Evolutionary conservation across 2,797 vertebrate species (phyloP).

Genomic region (Acipenser transmontanus): DNA sequence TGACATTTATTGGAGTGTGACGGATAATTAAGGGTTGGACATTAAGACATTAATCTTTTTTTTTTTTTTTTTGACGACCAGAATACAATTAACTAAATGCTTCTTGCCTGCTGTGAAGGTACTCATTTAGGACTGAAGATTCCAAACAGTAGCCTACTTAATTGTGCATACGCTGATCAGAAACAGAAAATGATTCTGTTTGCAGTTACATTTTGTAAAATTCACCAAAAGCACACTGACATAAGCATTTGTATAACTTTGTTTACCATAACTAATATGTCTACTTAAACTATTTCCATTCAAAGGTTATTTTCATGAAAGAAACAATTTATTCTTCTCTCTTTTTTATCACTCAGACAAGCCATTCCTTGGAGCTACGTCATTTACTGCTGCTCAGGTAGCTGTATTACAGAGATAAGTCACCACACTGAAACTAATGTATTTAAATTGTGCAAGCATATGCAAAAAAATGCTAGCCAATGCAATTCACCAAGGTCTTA

Average conservation of each 20-base stretch:
- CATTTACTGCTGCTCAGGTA: slow-evolving; percentile 39
- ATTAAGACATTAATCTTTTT: too few relatives aligned
- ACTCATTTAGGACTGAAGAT: too few relatives aligned
- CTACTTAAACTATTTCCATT: neutral
- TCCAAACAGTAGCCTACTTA: too few relatives aligned
- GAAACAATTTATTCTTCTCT: too few relatives aligned
- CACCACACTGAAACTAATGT: slow-evolving; percentile 50
- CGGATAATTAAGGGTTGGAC: too few relatives aligned
- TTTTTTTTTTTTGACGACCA: too few relatives aligned
- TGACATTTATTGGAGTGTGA: too few relatives aligned
- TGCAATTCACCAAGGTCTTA: slow-evolving; percentile 43
- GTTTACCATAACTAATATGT: neutral
- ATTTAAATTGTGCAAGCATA: slow-evolving; percentile 56
- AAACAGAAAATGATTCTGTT: neutral
- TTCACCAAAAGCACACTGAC: neutral
- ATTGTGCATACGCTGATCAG: neutral
- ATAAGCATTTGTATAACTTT: neutral
- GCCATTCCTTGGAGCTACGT: neutral
- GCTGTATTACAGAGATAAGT: slow-evolving; percentile 52
- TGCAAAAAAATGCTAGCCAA: slow-evolving; percentile 48
- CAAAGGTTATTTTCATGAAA: too few relatives aligned
- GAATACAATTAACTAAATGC: too few relatives aligned
- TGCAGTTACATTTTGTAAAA: neutral
- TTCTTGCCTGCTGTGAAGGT: too few relatives aligned
- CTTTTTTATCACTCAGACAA: neutral